Base-by-base conservation (phyloP, 2,888 invertebrate genomes). In the Coelinius sp. region DNA sequence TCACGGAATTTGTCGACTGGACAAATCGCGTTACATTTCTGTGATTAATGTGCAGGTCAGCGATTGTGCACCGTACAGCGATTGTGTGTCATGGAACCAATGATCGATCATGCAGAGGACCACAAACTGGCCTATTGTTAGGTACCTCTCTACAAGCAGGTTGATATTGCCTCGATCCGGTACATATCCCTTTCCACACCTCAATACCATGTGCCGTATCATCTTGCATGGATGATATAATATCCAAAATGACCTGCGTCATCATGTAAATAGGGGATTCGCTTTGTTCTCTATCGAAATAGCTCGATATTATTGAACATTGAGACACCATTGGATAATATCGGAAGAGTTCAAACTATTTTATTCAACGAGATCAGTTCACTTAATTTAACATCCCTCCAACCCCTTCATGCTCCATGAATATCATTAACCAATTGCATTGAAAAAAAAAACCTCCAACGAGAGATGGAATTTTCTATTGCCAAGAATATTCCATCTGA, bases 51-150 rank as follows among this genome's bases (percentile, higher is more conserved):
- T 59, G 59, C 59, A 14, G 59, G 59, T 59, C 25, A 35, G 59
- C 35, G 59, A 31, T 59, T 31, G 35, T 17, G 14, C 59, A 20
- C 17, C 59, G 8, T 59, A 59, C n/a, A 59, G 59, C n/a, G n/a
- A n/a, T n/a, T 59, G 59, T 20, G 59, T 59, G 20, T 31, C 35
- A 14, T 59, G 59, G 35, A 59, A 35, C 59, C 59, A 17, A 31
- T 59, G 59, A 59, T 59, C 59, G 59, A 59, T 59, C 59, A 59
- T 59, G 59, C 17, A 35, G 14, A 59, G 59, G 31, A 59, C 59
- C 59, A 59, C 59, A 20, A 59, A 59, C 35, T 20, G 59, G 27
- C 35, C 59, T 59, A 59, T 59, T 59, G 59, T 59, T 59, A 17
- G 59, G 17, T 59, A 31, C 20, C 17, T 20, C 59, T 27, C 0